Evolutionary conservation across 1,140 invertebrate species (phyloP).

Genomic region (Wiebesia pumilae): DNA sequence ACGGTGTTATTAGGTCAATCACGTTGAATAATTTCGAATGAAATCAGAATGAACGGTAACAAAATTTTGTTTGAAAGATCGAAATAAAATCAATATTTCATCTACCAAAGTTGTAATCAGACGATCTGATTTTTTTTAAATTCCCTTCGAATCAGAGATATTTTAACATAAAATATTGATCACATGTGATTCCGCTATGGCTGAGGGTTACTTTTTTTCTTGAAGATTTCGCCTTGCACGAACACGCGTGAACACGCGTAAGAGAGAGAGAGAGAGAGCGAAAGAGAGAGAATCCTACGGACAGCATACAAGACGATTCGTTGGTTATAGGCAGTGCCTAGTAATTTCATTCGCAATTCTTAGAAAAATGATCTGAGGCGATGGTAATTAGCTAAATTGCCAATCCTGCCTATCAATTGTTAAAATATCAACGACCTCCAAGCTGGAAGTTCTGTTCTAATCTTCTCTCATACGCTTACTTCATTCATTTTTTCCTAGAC

Average conservation of each 20-base stretch:
- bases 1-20: background rate
- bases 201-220: conserved; percentile 47
- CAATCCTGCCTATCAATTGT: conserved; percentile 73
- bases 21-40: background rate
- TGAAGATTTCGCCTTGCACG: conserved; percentile 29
- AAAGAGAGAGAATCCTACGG: background rate
- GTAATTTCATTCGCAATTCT: conserved; percentile 71
- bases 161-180: conserved; percentile 47
- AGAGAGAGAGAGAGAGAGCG: background rate
- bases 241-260: background rate
- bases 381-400: conserved; percentile 70
- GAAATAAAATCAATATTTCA: conserved; percentile 28
- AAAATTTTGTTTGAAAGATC: background rate
- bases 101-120: conserved; percentile 31
- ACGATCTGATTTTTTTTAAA: conserved; percentile 34
- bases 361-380: conserved; percentile 60
- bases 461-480: background rate
- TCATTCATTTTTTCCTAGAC: background rate
- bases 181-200: conserved; percentile 43
- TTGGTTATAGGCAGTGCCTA: conserved; percentile 52
- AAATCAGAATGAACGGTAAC: background rate
- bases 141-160: conserved; percentile 23
- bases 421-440: conserved; percentile 66
- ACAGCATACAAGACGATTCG: conserved; percentile 13
- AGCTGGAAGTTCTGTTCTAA: background rate